Evolutionary conservation across 2,113 vertebrate species (phyloP).

Genomic region (Ictalurus punctatus): DNA sequence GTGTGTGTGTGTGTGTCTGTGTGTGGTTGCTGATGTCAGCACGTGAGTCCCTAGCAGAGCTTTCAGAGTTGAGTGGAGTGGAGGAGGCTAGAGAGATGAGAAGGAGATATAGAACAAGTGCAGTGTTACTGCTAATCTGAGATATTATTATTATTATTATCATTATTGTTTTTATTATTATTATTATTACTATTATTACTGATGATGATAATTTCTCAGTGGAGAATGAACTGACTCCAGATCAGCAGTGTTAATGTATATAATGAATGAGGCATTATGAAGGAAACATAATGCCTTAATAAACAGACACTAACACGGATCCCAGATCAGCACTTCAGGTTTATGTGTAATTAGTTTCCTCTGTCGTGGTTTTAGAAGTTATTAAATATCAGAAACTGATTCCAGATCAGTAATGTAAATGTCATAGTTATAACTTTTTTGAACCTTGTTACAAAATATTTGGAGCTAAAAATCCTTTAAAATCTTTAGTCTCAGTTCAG

Average conservation of each 20-base stretch:
- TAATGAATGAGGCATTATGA: background rate
- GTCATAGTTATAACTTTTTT: background rate
- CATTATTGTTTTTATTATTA: background rate
- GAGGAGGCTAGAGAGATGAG: conserved; percentile 44
- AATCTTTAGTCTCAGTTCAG: background rate
- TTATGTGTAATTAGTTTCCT: background rate
- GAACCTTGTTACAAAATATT: background rate
- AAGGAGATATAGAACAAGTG: background rate
- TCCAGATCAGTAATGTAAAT: background rate
- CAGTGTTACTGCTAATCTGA: conserved; percentile 2
- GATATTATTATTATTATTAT: background rate
- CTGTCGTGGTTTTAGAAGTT: background rate
- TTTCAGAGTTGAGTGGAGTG: conserved; percentile 60
- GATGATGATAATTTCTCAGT: background rate
- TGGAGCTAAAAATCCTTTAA: background rate
- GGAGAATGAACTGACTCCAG: background rate
- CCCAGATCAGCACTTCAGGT: background rate
- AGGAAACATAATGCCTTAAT: background rate
- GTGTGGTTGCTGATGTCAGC: conserved; percentile 74
- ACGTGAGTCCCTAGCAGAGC: conserved; percentile 65
- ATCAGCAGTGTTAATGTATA: background rate
- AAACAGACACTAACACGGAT: background rate
- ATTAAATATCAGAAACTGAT: background rate
- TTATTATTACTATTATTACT: background rate
- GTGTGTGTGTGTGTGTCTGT: conserved; percentile 47